Conservation (phyloP, 1,140 invertebrate species). For the Diprion similis region DNA sequence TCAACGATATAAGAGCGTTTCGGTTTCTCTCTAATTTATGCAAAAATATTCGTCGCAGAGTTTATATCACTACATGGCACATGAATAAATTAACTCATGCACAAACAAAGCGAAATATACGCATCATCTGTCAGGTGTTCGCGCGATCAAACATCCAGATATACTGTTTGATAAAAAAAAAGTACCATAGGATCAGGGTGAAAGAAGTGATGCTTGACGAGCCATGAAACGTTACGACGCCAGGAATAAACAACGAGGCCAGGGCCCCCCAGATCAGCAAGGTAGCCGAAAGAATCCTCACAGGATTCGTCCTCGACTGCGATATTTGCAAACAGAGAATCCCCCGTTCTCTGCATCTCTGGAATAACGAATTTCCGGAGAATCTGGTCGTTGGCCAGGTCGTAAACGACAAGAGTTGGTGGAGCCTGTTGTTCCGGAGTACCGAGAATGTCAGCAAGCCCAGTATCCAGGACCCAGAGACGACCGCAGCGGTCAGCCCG, state of each 20-base stretch:
- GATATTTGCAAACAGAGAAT: constrained; percentile 79
- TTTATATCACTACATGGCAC: too few species aligned
- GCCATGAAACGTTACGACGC: constrained; percentile 71
- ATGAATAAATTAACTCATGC: too few species aligned
- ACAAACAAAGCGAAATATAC: too few species aligned
- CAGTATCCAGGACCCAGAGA: constrained; percentile 80
- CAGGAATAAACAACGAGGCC: constrained; percentile 76
- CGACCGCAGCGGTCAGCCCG: constrained; percentile 76
- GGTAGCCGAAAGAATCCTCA: constrained; percentile 71
- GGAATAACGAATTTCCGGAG: constrained; percentile 70
- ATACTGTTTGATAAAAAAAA: constrained; percentile 4
- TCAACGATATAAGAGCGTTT: too few species aligned
- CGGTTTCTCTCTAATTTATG: too few species aligned
- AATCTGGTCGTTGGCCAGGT: constrained; percentile 74
- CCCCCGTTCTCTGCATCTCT: constrained; percentile 67
- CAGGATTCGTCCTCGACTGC: constrained; percentile 75
- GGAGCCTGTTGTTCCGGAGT: constrained; percentile 59
- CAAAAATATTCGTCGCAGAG: too few species aligned
- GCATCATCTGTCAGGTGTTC: too few species aligned
- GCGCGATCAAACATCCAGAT: constrained; percentile 15
- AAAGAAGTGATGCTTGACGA: constrained; percentile 75
- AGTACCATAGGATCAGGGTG: constrained; percentile 68
- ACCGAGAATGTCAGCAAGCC: constrained; percentile 69
- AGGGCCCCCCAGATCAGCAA: constrained; percentile 70
- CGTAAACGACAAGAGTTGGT: constrained; percentile 74